Evolutionary conservation across 2,888 invertebrate genomes (phyloP).

Genomic region (Ctenicera cuprea): DNA sequence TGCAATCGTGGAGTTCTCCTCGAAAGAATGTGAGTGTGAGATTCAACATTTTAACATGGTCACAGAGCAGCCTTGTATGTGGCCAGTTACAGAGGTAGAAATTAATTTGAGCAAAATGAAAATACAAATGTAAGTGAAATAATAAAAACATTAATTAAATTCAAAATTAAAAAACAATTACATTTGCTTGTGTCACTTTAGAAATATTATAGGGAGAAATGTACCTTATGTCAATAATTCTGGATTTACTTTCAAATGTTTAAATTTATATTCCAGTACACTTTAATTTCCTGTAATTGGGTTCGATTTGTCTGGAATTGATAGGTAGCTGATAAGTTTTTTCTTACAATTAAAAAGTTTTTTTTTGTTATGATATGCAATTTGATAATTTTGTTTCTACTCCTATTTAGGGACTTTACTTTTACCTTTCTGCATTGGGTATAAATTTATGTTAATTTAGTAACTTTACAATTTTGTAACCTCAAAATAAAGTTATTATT

Average conservation of each 20-base stretch:
- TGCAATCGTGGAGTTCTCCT: neutral
- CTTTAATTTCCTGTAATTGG: constrained; percentile 3
- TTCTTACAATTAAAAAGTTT: constrained; percentile 5
- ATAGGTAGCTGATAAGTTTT: neutral
- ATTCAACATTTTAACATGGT: neutral
- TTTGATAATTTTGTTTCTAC: neutral
- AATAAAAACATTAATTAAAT: too few species aligned
- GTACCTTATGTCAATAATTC: constrained; percentile 1
- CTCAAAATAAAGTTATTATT: too few species aligned
- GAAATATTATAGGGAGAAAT: constrained; percentile 4
- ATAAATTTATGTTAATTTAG: neutral
- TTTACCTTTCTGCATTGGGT: neutral
- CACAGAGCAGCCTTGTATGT: constrained; percentile 8
- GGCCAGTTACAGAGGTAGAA: neutral
- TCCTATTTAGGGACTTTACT: constrained; percentile 5
- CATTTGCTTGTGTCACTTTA: neutral
- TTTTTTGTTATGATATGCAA: neutral
- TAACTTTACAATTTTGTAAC: neutral
- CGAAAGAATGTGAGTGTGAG: neutral
- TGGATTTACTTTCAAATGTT: neutral
- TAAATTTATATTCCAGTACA: constrained; percentile 1
- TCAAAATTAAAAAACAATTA: too few species aligned
- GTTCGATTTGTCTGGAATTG: constrained; percentile 1
- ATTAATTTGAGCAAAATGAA: neutral
- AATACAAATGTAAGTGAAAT: neutral